phyloP scores from a whole-genome alignment of 2,888 invertebrate genomes.

The Andrena hattorfiana region DNA sequence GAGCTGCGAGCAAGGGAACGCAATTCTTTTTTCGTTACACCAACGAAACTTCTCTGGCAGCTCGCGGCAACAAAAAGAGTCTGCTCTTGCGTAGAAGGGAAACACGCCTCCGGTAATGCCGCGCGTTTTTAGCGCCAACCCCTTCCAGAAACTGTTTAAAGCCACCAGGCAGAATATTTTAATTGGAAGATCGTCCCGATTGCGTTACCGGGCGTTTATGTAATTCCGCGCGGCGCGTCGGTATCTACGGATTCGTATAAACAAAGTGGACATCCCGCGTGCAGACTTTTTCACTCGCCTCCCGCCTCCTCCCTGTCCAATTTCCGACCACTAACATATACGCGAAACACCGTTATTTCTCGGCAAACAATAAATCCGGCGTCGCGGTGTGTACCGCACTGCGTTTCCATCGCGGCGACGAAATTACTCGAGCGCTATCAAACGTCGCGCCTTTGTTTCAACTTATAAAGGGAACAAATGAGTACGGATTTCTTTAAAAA shows the following conservation, averaged over 20 bases:
- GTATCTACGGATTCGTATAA: slow-evolving; percentile 53
- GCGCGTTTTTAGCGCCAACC: slow-evolving; percentile 50
- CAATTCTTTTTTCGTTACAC: slow-evolving; percentile 50
- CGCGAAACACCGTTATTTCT: slow-evolving; percentile 49
- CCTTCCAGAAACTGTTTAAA: slow-evolving; percentile 68
- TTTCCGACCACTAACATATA: neutral
- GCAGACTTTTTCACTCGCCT: neutral
- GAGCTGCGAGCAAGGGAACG: slow-evolving; percentile 37
- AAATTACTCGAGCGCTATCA: slow-evolving; percentile 61
- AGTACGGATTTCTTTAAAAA: slow-evolving; percentile 39
- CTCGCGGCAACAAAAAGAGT: slow-evolving; percentile 62
- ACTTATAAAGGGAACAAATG: slow-evolving; percentile 39
- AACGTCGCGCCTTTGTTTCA: slow-evolving; percentile 52
- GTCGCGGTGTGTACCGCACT: neutral
- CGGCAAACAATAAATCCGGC: slow-evolving; percentile 39
- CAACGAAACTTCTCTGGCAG: slow-evolving; percentile 40
- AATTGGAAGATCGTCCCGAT: slow-evolving; percentile 72
- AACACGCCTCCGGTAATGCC: slow-evolving; percentile 50
- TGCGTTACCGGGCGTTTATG: slow-evolving; percentile 61
- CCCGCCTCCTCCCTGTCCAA: neutral
- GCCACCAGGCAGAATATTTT: slow-evolving; percentile 73
- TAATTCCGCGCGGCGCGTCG: slow-evolving; percentile 64
- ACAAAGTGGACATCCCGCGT: slow-evolving; percentile 61
- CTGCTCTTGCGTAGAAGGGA: slow-evolving; percentile 55
- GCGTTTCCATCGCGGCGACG: slow-evolving; percentile 27